Evolutionary conservation across 2,888 invertebrate species (phyloP).

Genomic region (Oscheius sp.): DNA sequence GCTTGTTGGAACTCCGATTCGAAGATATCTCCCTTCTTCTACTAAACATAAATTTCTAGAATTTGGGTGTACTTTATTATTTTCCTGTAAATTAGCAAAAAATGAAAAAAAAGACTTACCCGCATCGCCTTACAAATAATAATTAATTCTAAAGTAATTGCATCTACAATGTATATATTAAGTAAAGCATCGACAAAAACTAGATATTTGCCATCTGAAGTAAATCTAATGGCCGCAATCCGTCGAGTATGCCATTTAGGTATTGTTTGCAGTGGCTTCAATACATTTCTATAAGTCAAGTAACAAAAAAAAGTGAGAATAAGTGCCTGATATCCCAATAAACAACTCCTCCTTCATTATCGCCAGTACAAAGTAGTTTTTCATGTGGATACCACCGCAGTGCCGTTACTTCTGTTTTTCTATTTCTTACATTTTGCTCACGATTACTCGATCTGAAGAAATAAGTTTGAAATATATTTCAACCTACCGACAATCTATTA

Average conservation of each 20-base stretch:
- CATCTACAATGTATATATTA: not conserved
- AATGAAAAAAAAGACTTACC: too few species aligned
- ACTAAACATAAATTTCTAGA: not conserved
- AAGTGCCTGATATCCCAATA: constrained; percentile 22
- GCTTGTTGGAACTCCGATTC: constrained; percentile 1
- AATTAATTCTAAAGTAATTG: not conserved
- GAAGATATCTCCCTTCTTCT: constrained; percentile 12
- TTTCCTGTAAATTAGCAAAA: not conserved
- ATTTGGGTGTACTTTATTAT: constrained; percentile 6
- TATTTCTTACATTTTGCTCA: constrained; percentile 10
- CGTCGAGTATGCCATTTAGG: not conserved
- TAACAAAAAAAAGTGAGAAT: not conserved
- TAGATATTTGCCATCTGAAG: constrained; percentile 11
- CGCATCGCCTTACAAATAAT: not conserved
- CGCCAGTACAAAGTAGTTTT: not conserved
- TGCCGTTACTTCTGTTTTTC: constrained; percentile 2
- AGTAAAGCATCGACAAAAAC: constrained; percentile 1
- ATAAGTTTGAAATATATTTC: not conserved
- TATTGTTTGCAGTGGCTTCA: not conserved
- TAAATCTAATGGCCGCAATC: constrained; percentile 5
- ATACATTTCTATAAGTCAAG: not conserved
- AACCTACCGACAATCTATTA: constrained; percentile 36
- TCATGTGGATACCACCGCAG: constrained; percentile 15
- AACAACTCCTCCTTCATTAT: not conserved
- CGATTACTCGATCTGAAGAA: not conserved